Evolutionary conservation across 2,888 invertebrate genomes (phyloP), one percentile per base, ranked within the genome.

Genomic region (Eurois occulta): DNA sequence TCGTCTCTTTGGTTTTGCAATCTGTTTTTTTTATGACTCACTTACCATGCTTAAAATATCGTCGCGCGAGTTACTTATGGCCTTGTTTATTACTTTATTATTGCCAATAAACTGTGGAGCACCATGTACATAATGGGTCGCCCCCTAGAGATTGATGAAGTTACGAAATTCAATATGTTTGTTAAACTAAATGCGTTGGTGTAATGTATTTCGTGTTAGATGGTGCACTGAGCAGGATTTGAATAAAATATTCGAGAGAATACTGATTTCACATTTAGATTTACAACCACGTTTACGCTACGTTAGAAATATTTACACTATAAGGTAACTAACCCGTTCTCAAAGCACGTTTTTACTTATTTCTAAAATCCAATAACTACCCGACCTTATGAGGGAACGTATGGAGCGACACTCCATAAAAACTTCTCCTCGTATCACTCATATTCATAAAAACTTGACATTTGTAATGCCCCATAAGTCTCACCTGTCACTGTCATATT

Each of bases 21-120:
- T 93, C 94, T 91, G 91, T 93, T 94, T 95, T 94, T 92, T 92
- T 86, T 90, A 91, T 96, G 96, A 96, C 91, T 96, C 96, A 96
- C 92, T 92, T 91, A 91, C 91, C 87, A 90, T 89, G 91, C 91
- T 92, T 91, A 91, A 95, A 95, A 94, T 91, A 93, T 90, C 90
- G 75, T 68, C 79, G 60, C 73, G 69, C 24, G 81, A 81, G 86
- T 86, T 84, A 87, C 84, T 89, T 90, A 77, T 84, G 84, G 86
- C 62, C 79, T 84, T 85, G 80, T 88, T 88, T 87, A 89, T 87
- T 86, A 85, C 78, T 82, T 85, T 88, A 77, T 86, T 84, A 87
- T 80, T 80, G 73, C 70, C 78, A 84, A 75, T 83, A 80, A 84
- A 79, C 76, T 77, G 68, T 78, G n/a, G 16, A 78, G 55, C 58